Evolutionary conservation across 2,113 vertebrate species (phyloP), one percentile per base, ranked within the genome.

Genomic region (Eublepharis macularius): DNA sequence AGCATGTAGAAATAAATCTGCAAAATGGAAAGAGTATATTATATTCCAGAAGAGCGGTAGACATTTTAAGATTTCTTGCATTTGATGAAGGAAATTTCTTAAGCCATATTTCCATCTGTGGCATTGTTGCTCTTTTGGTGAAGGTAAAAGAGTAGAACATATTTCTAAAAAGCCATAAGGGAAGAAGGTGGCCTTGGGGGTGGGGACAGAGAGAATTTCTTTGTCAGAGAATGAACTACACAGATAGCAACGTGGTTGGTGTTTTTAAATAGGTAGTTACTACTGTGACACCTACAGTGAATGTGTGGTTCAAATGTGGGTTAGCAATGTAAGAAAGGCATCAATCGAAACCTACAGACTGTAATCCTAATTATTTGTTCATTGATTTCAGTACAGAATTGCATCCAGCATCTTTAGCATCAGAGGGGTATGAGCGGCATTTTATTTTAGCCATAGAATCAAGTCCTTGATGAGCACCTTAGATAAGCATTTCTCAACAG

Each of bases 1-100:
- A 63, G 70, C 80, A 76, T 88, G 82, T 86, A 92, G 81, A 83
- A 93, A 94, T 93, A 84, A 87, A 91, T 91, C 81, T 90, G 76
- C 60, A 78, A 75, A 85, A 93, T 34, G 16, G 79, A 89, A 89
- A 84, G 43, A 90, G 87, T 81, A 84, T 85, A 87, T 87, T 93
- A 86, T 93, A 86, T 93, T 93, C 92, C 91, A 87, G 91, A 86
- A 74, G 63, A 85, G 57, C 77, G 82, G 86, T 49, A 81, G 66
- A 45, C 83, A 63, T 81, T 90, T 80, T 75, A 90, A 91, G 29
- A 49, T 76, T 70, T n/a, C 83, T 93, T 47, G 6, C 86, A 47
- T 77, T 87, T 91, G 77, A 77, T 89, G 68, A 85, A 65, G 70
- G 34, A 84, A 80, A 88, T 82, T 79, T 83, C 80, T 91, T 82